phyloP scores from a whole-genome alignment of 2,113 vertebrate genomes.

The cattle (Bos taurus) region DNA sequence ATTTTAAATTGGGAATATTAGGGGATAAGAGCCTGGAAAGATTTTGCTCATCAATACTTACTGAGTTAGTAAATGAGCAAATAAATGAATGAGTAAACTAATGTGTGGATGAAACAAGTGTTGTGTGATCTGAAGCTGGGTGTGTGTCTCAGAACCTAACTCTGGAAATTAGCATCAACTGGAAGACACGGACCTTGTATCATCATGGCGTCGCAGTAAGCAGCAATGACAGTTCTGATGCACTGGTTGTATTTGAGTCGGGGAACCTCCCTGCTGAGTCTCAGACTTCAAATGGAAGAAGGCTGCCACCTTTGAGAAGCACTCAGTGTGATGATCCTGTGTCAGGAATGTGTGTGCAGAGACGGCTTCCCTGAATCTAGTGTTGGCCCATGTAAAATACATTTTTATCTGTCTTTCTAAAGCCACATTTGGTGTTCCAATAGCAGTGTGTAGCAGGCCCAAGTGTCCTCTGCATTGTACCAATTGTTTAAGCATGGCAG shows the following conservation, averaged over 20 bases:
- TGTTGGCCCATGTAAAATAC: constrained; percentile 9
- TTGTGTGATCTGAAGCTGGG: background rate
- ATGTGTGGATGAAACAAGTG: background rate
- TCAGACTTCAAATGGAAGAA: background rate
- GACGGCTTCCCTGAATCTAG: background rate
- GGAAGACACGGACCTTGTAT: background rate
- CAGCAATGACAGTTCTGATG: background rate
- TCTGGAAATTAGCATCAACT: background rate
- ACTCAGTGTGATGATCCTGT: background rate
- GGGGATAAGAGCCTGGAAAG: background rate
- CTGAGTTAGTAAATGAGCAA: background rate
- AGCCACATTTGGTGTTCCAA: constrained; percentile 61
- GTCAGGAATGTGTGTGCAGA: background rate
- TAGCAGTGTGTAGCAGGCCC: constrained; percentile 62
- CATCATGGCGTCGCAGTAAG: background rate
- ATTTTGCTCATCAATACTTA: background rate
- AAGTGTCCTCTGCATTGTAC: constrained; percentile 66
- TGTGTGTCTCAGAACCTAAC: background rate
- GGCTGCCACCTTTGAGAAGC: background rate
- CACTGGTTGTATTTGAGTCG: background rate
- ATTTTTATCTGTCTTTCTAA: constrained; percentile 62
- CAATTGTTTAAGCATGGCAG: constrained; percentile 76
- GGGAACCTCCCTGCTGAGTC: background rate
- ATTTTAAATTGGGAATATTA: background rate
- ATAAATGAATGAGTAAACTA: background rate